Base-by-base conservation (phyloP, 1,140 invertebrate genomes). In the Arctopsyche grandis region DNA sequence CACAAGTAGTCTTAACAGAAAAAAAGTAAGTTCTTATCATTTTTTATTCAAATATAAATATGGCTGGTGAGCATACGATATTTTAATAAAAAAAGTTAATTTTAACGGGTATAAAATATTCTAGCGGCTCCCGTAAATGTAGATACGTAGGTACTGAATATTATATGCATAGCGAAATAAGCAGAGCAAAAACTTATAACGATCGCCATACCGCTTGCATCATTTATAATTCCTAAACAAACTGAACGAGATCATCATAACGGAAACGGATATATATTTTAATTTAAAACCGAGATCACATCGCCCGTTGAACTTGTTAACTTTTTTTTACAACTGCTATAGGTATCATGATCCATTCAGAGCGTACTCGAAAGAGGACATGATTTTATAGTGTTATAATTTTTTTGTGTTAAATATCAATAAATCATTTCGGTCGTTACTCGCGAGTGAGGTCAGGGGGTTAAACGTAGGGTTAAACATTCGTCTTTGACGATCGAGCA, bases 231-330 rank as follows among this genome's bases (percentile, higher is more conserved):
- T 52, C 60, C n/a, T 77, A 38, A 60, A 19, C 69, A 81, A 79
- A 69, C 71, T 58, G 69, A 74, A 73, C 60, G 79, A 71, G 63
- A 81, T 71, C 80, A 79, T 78, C n/a, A 22, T 43, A 58, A 81
- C 48, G 77, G 78, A 69, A 22, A 71, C 69, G 5, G 73, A 69
- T 69, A 69, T 38, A 38, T 14, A 24, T 69, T 69, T 38, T 60
- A 69, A 69, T 38, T 69, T 29, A 10, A 29, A 38, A 44, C 24
- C 16, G 38, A 29, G 26, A 69, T 69, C 16, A 38, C 66, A 29
- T 7, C 24, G 38, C 26, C 29, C 29, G 29, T 38, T 38, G n/a
- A n/a, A n/a, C 9, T 48, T 48, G 52, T 58, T 58, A 58, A 58
- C 52, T 58, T 58, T 58, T 21, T 58, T 58, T 58, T 3, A 10